Percentiles rank a stretch among this genome's conserved stretches.
Evolutionary conservation across 2,797 vertebrate species (phyloP).

Genomic region (Cuculus canorus): DNA sequence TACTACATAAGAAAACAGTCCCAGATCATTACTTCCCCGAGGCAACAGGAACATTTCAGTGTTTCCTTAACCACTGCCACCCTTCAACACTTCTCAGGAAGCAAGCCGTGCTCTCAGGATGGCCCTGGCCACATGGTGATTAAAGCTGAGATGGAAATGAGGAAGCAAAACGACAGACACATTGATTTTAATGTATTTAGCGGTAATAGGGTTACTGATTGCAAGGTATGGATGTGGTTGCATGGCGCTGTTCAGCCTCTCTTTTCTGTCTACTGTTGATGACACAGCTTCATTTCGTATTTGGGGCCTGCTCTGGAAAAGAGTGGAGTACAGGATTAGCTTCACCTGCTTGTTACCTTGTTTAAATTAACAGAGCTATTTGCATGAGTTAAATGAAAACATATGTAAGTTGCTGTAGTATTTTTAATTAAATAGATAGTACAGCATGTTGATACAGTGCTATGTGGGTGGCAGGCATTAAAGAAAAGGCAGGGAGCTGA

Average conservation of each 20-base stretch:
- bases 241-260: background rate
- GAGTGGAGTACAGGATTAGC: background rate
- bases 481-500: background rate
- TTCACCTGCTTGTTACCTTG: background rate
- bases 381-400: background rate
- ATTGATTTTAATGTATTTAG: background rate
- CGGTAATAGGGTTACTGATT: background rate
- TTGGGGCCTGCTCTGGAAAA: background rate
- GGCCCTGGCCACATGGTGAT: constrained; percentile 4
- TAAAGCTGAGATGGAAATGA: constrained; percentile 49
- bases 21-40: constrained; percentile 34
- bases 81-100: constrained; percentile 44
- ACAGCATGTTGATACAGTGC: background rate
- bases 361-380: background rate
- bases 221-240: background rate
- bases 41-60: constrained; percentile 45
- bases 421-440: constrained; percentile 42
- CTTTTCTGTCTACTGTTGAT: background rate
- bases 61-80: constrained; percentile 26
- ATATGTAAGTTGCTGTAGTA: background rate
- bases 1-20: constrained; percentile 35
- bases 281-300: background rate
- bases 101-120: constrained; percentile 37
- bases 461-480: constrained; percentile 14
- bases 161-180: background rate